phyloP scores from a whole-genome alignment of 2,797 vertebrate species.

The Poecilia velifera region DNA sequence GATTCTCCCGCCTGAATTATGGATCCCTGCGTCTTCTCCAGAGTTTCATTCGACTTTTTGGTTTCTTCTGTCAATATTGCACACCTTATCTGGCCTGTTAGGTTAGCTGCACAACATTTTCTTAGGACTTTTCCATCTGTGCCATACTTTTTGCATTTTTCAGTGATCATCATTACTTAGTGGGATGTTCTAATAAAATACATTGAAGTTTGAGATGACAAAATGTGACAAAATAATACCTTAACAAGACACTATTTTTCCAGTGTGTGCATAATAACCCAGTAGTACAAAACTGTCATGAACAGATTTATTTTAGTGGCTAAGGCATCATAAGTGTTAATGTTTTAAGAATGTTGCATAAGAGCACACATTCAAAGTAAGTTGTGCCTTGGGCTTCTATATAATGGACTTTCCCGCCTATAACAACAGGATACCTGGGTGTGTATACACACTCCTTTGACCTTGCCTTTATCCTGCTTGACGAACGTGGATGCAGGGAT shows the following conservation, averaged over 20 bases:
- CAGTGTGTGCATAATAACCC: background rate
- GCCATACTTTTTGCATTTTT: background rate
- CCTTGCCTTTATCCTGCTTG: constrained; percentile 40
- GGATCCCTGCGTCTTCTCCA: background rate
- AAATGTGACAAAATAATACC: background rate
- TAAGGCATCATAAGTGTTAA: background rate
- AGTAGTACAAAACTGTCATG: background rate
- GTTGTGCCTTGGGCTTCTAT: constrained; percentile 34
- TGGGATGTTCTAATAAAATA: background rate
- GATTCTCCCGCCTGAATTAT: background rate
- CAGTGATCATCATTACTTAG: background rate
- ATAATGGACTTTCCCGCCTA: constrained; percentile 47
- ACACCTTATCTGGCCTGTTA: background rate
- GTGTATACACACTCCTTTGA: constrained; percentile 38
- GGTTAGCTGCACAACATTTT: background rate
- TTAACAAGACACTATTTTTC: background rate
- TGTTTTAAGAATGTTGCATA: constrained; percentile 34
- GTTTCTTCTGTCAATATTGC: background rate
- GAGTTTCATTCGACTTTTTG: background rate
- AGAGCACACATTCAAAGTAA: constrained; percentile 41
- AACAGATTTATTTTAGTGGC: background rate
- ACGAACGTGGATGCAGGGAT: constrained; percentile 30
- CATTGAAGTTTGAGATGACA: background rate
- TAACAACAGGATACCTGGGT: constrained; percentile 66
- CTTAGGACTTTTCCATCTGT: background rate